A percentile compares a stretch with the other conserved stretches of the same genome.
phyloP scores from a whole-genome alignment of 2,797 vertebrate species.

The Anguilla marmorata region DNA sequence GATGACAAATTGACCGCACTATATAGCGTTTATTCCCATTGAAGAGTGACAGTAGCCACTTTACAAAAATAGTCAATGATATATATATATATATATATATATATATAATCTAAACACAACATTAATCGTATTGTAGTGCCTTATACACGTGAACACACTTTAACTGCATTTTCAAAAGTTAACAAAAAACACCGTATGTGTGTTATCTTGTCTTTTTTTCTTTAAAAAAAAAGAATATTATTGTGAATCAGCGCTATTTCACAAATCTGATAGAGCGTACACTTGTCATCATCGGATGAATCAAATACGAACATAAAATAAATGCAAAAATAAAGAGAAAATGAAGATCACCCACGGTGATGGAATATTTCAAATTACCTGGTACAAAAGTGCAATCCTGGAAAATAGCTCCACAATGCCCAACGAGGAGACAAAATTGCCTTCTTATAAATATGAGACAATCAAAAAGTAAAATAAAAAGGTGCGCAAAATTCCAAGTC shows the following conservation, averaged over 20 bases:
- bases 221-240: neutral
- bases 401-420: slow-evolving; percentile 46
- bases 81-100: neutral
- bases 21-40: neutral
- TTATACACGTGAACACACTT: neutral
- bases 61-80: neutral
- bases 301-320: slow-evolving; percentile 13
- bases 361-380: slow-evolving; percentile 57
- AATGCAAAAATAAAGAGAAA: slow-evolving; percentile 10
- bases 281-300: neutral
- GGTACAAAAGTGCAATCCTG: slow-evolving; percentile 38
- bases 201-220: neutral
- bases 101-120: neutral
- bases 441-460: slow-evolving; percentile 26
- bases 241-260: neutral
- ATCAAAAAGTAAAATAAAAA: slow-evolving; percentile 38
- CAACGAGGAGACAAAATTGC: slow-evolving; percentile 37
- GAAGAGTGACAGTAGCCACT: neutral
- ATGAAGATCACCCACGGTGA: neutral
- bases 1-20: neutral
- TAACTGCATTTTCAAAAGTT: neutral
- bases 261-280: neutral
- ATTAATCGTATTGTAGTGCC: neutral
- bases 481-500: slow-evolving; percentile 61
- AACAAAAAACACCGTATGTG: neutral